Percentiles rank a stretch among this genome's conserved stretches.
Conservation (phyloP, 2,888 invertebrate species). For the Athalia cordata region DNA sequence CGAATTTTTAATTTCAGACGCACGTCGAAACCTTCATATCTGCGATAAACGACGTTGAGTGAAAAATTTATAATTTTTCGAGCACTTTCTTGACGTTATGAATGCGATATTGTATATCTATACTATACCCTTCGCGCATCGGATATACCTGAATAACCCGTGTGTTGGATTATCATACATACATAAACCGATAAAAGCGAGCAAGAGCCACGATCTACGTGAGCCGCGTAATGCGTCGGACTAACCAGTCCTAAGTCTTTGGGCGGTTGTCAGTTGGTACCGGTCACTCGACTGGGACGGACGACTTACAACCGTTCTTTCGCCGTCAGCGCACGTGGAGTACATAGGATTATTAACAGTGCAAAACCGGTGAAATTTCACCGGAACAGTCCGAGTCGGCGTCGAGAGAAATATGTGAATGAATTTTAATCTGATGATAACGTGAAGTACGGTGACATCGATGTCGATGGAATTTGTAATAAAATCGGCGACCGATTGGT, state of each 20-base stretch:
- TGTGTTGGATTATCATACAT: neutral
- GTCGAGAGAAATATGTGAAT: neutral
- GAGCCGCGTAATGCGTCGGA: slow-evolving; percentile 13
- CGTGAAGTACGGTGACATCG: too few species aligned
- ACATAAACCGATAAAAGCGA: slow-evolving; percentile 17
- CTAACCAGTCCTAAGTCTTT: slow-evolving; percentile 34
- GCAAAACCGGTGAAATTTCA: neutral
- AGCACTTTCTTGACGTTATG: too few species aligned
- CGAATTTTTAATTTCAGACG: neutral
- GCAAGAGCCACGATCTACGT: neutral
- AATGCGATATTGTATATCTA: too few species aligned
- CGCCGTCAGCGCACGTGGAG: neutral
- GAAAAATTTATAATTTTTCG: too few species aligned
- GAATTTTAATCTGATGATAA: too few species aligned
- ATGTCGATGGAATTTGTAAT: neutral
- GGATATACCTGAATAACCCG: too few species aligned
- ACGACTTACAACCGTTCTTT: slow-evolving; percentile 20
- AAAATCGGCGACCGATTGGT: neutral
- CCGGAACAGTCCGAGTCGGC: neutral
- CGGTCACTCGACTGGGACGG: slow-evolving; percentile 42
- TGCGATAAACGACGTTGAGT: neutral
- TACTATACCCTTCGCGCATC: too few species aligned
- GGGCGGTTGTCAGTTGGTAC: slow-evolving; percentile 36
- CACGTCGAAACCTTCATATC: neutral
- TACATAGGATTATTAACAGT: neutral